Base-by-base conservation (phyloP, 1,140 invertebrate species). In the Bombus vancouverensis region DNA sequence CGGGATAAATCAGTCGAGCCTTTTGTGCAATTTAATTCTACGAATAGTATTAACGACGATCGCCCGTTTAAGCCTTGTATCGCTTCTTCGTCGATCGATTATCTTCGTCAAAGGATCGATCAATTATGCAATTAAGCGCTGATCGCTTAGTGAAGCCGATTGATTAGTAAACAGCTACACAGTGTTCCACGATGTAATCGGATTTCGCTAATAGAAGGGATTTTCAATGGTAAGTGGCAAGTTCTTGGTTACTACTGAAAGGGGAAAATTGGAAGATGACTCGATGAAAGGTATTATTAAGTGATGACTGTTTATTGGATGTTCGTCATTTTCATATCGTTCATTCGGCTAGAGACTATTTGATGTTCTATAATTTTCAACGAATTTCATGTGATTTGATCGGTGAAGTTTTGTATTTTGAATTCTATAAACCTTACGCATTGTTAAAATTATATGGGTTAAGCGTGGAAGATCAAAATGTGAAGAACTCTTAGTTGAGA, bases 21-120 rank as follows among this genome's bases (percentile, higher is more conserved):
- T 28, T 72, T 81, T 72, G 18, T 59, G 18, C 15, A 44, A 42
- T 59, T 81, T 32, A 39, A 34, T 57, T 22, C n/a, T 34, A 5
- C 10, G 9, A 32, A 34, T 57, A 28, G 22, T 9, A 5, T 34
- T 39, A 57, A 59, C 8, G 34, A 15, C 53, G 25, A 62, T 39
- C 3, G 53, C 1, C 18, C 18, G 6, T 8, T 15, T 32, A 9
- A 42, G 15, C 37, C n/a, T 32, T 3, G 18, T 28, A 42, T 34
- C 34, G 65, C 34, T 68, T 32, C 66, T 68, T 68, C 28, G 34
- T 66, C 32, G 39, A 66, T 44, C n/a, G 22, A 44, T 66, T 47
- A 44, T 79, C 28, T 34, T 22, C 8, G 13, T 57, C 68, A 32
- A 73, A 73, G n/a, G 47, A 73, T 73, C 68, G n/a, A 73, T 81